Conservation (phyloP, 2,113 vertebrate genomes). For the Tragelaphus scriptus region DNA sequence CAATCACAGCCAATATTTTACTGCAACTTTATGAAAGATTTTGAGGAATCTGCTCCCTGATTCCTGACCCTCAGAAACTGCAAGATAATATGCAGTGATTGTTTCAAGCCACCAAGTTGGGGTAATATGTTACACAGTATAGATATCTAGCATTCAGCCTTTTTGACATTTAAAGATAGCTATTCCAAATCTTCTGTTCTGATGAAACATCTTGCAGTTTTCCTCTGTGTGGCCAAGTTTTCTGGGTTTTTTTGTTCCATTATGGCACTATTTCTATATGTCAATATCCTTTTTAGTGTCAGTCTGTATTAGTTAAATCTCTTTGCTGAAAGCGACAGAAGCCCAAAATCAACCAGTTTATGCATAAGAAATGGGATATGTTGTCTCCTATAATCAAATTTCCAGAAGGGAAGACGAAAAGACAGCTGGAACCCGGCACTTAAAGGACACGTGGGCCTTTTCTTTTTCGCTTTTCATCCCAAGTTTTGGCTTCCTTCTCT, state of each 20-base stretch:
- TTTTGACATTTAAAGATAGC: background rate
- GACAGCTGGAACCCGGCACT: background rate
- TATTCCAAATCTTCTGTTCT: background rate
- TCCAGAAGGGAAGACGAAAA: background rate
- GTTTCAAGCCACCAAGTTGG: background rate
- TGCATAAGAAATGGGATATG: background rate
- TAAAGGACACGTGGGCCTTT: background rate
- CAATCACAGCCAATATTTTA: background rate
- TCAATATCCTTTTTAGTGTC: background rate
- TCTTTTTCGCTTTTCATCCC: background rate
- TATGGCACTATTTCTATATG: background rate
- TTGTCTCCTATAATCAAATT: background rate
- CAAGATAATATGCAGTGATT: background rate
- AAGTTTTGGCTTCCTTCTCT: background rate
- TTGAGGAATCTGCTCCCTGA: background rate
- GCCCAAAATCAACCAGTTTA: background rate
- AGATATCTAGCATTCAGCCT: background rate
- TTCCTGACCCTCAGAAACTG: background rate
- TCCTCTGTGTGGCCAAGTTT: background rate
- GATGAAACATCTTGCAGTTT: background rate
- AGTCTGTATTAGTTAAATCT: background rate
- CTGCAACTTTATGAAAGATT: background rate
- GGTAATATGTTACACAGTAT: background rate
- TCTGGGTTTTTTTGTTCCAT: background rate
- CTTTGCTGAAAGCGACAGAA: background rate